A percentile compares a stretch with the other conserved stretches of the same genome.
These are phyloP conservation scores for Sebastes minor DNA, from an alignment of 2,797 vertebrate species.

Conservation along the genomic window DNA sequence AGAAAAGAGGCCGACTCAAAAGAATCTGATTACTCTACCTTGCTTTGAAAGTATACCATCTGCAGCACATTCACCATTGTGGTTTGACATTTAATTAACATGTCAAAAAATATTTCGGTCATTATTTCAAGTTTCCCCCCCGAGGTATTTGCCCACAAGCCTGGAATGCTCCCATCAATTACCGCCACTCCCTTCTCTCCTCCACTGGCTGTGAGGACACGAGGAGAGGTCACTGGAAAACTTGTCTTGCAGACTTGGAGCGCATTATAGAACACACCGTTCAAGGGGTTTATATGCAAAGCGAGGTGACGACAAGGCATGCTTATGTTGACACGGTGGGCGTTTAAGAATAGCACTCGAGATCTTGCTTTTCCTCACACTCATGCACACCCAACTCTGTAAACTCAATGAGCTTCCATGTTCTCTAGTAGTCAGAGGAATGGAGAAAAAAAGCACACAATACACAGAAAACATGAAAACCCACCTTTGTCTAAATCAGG, in stretches of 20 bases:
- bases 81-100: constrained; percentile 74
- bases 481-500: constrained; percentile 77
- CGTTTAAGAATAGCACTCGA: constrained; percentile 14
- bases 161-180: constrained; percentile 64
- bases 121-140: constrained; percentile 59
- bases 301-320: constrained; percentile 11
- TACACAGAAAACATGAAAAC: constrained; percentile 70
- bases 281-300: constrained; percentile 40
- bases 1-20: constrained; percentile 34
- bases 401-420: constrained; percentile 35
- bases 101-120: constrained; percentile 69
- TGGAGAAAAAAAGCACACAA: constrained; percentile 37
- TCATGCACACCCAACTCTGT: not conserved
- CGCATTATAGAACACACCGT: constrained; percentile 11
- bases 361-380: not conserved
- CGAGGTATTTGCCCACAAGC: constrained; percentile 59
- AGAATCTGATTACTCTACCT: constrained; percentile 59
- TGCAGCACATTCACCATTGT: constrained; percentile 58
- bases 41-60: constrained; percentile 55
- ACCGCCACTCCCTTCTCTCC: constrained; percentile 36
- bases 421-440: constrained; percentile 26
- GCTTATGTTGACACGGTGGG: constrained; percentile 13
- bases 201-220: constrained; percentile 27
- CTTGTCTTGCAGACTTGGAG: constrained; percentile 12
- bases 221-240: constrained; percentile 46